phyloP scores from a whole-genome alignment of 35 echinoderm and acorn worm species.

The Lytechinus pictus region DNA sequence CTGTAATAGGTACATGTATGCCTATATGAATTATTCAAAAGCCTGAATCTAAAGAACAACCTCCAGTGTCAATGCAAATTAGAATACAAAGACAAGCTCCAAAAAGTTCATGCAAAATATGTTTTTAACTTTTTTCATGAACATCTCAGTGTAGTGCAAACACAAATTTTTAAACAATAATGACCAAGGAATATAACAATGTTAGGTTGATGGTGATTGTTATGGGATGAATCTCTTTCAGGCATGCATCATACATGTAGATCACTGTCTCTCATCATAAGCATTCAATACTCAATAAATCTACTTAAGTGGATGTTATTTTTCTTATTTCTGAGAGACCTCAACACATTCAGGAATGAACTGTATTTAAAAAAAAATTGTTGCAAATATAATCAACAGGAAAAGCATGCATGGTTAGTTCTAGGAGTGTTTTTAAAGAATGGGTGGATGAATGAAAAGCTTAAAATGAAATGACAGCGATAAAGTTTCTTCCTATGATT shows the following conservation, averaged over 20 bases:
- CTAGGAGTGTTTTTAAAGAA: not conserved
- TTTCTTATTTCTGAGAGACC: not conserved
- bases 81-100: not conserved
- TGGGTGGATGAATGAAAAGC: not conserved
- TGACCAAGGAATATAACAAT: not conserved
- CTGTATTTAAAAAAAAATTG: not conserved
- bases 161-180: not conserved
- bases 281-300: not conserved
- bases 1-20: not conserved
- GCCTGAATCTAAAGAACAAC: not conserved
- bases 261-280: not conserved
- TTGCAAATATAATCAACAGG: not conserved
- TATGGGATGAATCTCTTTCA: not conserved
- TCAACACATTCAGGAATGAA: not conserved
- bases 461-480: constrained; percentile 29
- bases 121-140: not conserved
- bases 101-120: not conserved
- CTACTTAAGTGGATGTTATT: not conserved
- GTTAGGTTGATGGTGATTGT: not conserved
- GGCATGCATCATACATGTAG: not conserved
- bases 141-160: constrained; percentile 2
- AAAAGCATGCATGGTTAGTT: constrained; percentile 35
- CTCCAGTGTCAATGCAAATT: not conserved
- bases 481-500: constrained; percentile 33
- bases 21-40: not conserved